A percentile compares a stretch with the other conserved stretches of the same genome.
Evolutionary conservation across 2,797 vertebrate species (phyloP).

Genomic region (Oreortyx pictus): DNA sequence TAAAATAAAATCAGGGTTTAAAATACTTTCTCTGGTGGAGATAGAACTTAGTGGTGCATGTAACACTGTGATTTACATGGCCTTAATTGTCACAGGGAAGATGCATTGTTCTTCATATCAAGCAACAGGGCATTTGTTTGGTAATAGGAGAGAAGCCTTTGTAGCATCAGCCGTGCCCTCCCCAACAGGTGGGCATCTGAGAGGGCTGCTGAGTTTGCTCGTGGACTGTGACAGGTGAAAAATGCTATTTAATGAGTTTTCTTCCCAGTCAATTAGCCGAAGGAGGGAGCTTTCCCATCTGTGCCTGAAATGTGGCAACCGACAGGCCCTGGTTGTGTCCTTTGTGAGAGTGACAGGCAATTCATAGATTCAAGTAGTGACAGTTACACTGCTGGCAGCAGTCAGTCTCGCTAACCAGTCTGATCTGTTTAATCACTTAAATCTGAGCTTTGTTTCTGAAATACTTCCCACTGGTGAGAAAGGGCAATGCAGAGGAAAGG

Average conservation of each 20-base stretch:
- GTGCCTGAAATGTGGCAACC: background rate
- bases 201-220: constrained; percentile 29
- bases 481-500: background rate
- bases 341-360: constrained; percentile 21
- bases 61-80: background rate
- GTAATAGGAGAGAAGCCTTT: background rate
- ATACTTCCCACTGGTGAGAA: background rate
- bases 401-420: background rate
- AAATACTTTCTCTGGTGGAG: background rate
- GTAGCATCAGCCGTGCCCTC: background rate
- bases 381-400: background rate
- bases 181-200: constrained; percentile 38
- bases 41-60: background rate
- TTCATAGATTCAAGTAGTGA: background rate
- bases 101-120: background rate
- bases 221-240: constrained; percentile 63
- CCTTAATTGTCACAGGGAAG: background rate
- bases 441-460: background rate
- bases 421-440: background rate
- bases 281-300: constrained; percentile 58
- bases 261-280: constrained; percentile 67
- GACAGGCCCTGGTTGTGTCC: background rate
- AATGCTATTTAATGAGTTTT: constrained; percentile 66
- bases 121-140: background rate
- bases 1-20: background rate